Evolutionary conservation across 2,888 invertebrate genomes (phyloP).

Genomic region (Bimastos eiseni): DNA sequence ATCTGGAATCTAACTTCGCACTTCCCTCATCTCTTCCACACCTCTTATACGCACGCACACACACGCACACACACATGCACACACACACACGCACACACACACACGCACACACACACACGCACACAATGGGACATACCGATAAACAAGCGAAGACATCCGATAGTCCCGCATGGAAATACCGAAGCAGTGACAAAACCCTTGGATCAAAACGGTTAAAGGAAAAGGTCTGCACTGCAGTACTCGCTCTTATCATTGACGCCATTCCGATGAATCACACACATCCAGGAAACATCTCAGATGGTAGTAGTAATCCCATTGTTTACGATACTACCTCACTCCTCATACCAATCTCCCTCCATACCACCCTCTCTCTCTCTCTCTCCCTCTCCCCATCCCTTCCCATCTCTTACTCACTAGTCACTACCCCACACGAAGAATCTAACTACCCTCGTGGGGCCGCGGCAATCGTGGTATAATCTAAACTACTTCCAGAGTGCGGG

Average conservation of each 20-base stretch:
- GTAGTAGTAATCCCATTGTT: neutral
- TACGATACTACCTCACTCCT: neutral
- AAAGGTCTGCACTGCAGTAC: neutral
- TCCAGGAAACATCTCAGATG: neutral
- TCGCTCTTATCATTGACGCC: neutral
- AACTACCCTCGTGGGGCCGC: neutral
- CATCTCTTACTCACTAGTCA: no score
- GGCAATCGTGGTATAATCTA: neutral
- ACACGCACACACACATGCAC: neutral
- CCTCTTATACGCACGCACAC: neutral
- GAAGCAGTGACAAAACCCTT: neutral
- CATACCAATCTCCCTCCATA: neutral
- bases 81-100: no score
- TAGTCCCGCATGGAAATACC: neutral
- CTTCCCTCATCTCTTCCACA: neutral
- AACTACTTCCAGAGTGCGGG: neutral
- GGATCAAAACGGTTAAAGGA: neutral
- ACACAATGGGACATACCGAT: neutral
- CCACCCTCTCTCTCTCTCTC: neutral
- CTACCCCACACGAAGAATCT: neutral
- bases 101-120: no score
- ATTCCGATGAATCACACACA: neutral
- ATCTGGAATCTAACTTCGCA: neutral
- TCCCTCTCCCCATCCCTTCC: neutral
- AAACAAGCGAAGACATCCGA: neutral